A percentile compares a stretch with the other conserved stretches of the same genome.
These are phyloP conservation scores for Osmerus eperlanus DNA, from an alignment of 2,113 vertebrate species.

Conservation along the genomic window DNA sequence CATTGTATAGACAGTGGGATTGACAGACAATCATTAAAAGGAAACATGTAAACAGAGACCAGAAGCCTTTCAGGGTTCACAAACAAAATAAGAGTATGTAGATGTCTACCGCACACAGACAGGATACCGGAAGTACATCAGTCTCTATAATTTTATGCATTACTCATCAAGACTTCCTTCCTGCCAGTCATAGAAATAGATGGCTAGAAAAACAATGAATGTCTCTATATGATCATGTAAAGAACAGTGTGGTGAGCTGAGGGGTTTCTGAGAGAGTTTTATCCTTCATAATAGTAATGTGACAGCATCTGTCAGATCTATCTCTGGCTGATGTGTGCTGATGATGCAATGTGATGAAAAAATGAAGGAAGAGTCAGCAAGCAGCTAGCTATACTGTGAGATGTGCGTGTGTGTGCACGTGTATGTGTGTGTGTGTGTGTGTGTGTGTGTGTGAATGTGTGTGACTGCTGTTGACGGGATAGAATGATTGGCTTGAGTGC, in stretches of 20 bases:
- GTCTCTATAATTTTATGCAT: no score
- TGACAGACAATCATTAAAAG: not conserved
- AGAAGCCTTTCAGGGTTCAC: not conserved
- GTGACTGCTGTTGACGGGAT: not conserved
- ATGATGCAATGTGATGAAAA: slow-evolving; percentile 57
- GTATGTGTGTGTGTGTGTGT: not conserved
- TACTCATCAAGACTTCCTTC: not conserved
- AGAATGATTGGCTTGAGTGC: no score
- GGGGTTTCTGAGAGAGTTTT: not conserved
- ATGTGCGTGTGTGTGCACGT: not conserved
- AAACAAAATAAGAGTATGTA: not conserved
- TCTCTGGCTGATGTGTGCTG: slow-evolving; percentile 30
- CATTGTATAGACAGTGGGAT: not conserved
- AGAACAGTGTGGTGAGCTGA: not conserved
- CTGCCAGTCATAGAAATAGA: not conserved
- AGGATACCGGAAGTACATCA: not conserved
- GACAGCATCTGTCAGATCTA: slow-evolving; percentile 16
- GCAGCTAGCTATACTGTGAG: not conserved
- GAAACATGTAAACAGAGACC: not conserved
- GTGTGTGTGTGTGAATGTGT: not conserved
- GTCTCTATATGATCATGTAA: not conserved
- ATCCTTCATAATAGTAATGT: not conserved
- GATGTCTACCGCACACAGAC: not conserved
- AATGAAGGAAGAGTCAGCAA: slow-evolving; percentile 29
- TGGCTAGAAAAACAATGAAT: not conserved